phyloP scores from a whole-genome alignment of 1,140 invertebrate species.

The Pogonomyrmex californicus region DNA sequence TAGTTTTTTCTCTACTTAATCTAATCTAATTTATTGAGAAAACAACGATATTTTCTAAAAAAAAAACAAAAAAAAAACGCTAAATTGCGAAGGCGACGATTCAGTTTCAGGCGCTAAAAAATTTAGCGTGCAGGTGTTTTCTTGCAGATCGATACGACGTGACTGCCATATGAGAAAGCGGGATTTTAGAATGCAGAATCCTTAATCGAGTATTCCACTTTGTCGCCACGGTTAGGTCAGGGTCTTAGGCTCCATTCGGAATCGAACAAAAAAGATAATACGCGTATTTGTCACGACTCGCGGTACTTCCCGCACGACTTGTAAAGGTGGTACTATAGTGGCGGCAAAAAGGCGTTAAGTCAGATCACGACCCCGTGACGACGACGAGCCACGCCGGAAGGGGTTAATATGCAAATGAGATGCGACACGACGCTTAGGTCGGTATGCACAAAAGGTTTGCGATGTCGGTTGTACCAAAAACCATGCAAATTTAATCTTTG shows the following conservation, averaged over 20 bases:
- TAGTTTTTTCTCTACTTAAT: background rate
- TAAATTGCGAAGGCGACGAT: background rate
- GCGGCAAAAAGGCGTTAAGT: constrained; percentile 85
- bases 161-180: constrained; percentile 6
- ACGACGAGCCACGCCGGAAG: constrained; percentile 59
- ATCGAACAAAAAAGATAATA: constrained; percentile 54
- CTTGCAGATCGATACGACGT: constrained; percentile 11
- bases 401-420: constrained; percentile 84
- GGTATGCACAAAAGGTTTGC: constrained; percentile 6
- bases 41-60: background rate
- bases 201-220: constrained; percentile 30
- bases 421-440: constrained; percentile 34
- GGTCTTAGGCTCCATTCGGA: constrained; percentile 31
- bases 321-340: constrained; percentile 69
- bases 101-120: constrained; percentile 5
- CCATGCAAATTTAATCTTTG: constrained; percentile 27
- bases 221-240: constrained; percentile 21
- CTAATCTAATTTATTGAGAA: background rate
- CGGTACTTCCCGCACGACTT: constrained; percentile 61
- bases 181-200: constrained; percentile 20
- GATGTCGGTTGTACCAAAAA: constrained; percentile 16
- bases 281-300: constrained; percentile 65
- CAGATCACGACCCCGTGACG: constrained; percentile 80
- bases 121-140: background rate
- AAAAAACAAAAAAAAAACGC: too few species aligned